Base-by-base conservation (phyloP, 2,888 invertebrate genomes). In the Rhingia rostrata region DNA sequence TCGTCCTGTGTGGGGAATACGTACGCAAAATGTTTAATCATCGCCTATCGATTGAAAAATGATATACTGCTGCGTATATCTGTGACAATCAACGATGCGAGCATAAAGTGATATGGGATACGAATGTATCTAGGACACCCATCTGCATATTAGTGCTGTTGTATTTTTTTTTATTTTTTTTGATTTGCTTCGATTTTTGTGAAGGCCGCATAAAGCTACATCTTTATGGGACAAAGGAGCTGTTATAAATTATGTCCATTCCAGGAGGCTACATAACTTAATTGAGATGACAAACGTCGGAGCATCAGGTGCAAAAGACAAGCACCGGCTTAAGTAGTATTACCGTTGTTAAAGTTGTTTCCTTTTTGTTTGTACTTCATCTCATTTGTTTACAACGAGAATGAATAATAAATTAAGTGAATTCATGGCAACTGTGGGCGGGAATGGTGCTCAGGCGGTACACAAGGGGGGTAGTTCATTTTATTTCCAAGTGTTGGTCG, bases 241-340 rank as follows among this genome's bases (percentile, higher is more conserved):
- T 47, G 14, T 56, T 69, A 47, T 67, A 67, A 67, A 67, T 67
- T 54, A 67, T 54, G 61, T 77, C 54, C 39, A 47, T 61, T 30
- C 10, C 7, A 61, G 12, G 35, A 43, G 35, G 22, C 54, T 56
- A 32, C 49, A 32, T 35, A 69, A 63, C 63, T 69, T 63, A 81
- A 74, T 81, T 69, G 56, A 70, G 58, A 64, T 66, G 66, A 54
- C 75, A 77, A 70, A 70, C 63, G 58, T 35, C 22, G 43, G 58
- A 53, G 66, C 64, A 77, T 82, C 77, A 82, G 81, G 77, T 82
- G 81, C 66, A 77, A 60, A 70, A 66, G 66, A 47, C 60, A 77
- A 72, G 70, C 47, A 75, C 70, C 72, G 32, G 66, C 77, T 75
- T 66, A 82, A 47, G 60, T 66, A 39, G 66, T 35, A 81, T 64